Conservation (phyloP, 2,888 invertebrate genomes). For the Fabriciana adippe region DNA sequence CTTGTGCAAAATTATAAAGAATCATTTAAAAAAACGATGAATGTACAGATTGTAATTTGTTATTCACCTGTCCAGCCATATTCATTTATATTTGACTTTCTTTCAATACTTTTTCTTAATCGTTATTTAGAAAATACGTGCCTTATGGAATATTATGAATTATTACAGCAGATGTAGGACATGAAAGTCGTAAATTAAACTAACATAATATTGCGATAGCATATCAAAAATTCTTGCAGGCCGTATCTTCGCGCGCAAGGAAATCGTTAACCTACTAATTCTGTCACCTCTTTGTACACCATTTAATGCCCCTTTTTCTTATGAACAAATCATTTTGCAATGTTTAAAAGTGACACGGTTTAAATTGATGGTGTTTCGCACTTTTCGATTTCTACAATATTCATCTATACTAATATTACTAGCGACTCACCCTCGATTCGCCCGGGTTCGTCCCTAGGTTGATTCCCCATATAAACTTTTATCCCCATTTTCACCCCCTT, state of each 20-base stretch:
- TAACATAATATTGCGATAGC: constrained; percentile 62
- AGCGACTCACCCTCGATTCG: no score
- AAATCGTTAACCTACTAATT: constrained; percentile 68
- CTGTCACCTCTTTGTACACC: constrained; percentile 37
- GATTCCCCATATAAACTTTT: no score
- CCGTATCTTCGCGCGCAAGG: constrained; percentile 56
- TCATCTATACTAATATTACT: no score
- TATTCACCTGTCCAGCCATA: no score
- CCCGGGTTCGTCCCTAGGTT: no score
- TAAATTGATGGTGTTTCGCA: no score
- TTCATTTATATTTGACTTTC: background rate
- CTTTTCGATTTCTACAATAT: no score
- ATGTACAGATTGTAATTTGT: no score
- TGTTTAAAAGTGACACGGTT: no score
- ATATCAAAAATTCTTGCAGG: constrained; percentile 60
- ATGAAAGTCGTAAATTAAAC: constrained; percentile 63
- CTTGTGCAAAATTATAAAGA: no score
- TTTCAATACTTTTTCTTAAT: background rate
- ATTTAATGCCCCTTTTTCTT: constrained; percentile 24
- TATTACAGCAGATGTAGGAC: constrained; percentile 61
- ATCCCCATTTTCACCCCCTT: no score
- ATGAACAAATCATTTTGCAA: background rate
- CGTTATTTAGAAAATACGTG: constrained; percentile 19
- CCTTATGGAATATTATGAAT: constrained; percentile 47
- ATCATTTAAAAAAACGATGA: no score